Base-by-base conservation (phyloP, 2,888 invertebrate species). In the Cryptus viduatorius region DNA sequence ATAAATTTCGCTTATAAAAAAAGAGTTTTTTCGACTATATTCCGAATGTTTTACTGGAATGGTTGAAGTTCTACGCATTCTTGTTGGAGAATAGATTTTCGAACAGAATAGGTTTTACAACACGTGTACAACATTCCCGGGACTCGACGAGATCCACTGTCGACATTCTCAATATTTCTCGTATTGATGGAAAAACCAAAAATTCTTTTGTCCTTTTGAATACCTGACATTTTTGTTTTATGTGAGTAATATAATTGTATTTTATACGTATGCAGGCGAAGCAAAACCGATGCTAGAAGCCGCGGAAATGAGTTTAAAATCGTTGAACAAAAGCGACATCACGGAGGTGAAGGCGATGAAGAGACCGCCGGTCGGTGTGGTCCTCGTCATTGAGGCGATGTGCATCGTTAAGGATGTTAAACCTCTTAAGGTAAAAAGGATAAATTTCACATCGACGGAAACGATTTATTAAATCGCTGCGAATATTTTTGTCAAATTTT, bases 341-440 rank as follows among this genome's bases (percentile, higher is more conserved):
- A 97, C 97, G 19, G 96, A 98, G 89, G 97, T 99, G 75, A 98
- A 98, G 92, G 97, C 98, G 0, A 97, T 99, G 97, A 98, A 98
- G 94, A 97, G 97, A 90, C 99, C 99, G 0, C 98, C 98, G 0
- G 95, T 95, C 0, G 97, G 98, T 0, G 98, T 99, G 0, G 95
- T 97, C 72, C 95, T 96, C 31, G 96, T 98, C 71, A 97, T 98
- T 90, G 98, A 98, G 93, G 96, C 97, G 0, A 96, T 98, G 24
- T 98, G 98, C 91, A 97, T 98, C 81, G 96, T 98, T 79, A 97
- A 97, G 89, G 96, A 96, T 87, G 96, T 97, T 82, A 96, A 96
- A 90, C 97, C 97, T 0, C 94, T 96, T 88, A 96, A 97, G 94
- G 96, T 96, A 91, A 3, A 4, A 31, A 59, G 2, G 53, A 53